Percentiles rank a stretch among this genome's conserved stretches.
Evolutionary conservation across 2,113 vertebrate genomes (phyloP).

Genomic region (Xyrauchen texanus): DNA sequence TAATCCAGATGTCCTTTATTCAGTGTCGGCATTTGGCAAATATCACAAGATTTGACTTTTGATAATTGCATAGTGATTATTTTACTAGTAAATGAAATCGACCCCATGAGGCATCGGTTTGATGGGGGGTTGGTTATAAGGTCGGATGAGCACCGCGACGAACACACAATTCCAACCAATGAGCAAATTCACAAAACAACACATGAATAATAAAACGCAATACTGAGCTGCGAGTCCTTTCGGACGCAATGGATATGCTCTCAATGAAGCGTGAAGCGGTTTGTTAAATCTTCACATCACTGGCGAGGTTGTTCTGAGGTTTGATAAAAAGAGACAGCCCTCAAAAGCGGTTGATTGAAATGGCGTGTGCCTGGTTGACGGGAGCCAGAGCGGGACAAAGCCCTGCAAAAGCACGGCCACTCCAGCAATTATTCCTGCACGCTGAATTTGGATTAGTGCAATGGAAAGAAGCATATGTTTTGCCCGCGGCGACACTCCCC

Average conservation of each 20-base stretch:
- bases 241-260: conserved; percentile 43
- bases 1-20: too few species aligned
- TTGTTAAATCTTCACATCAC: conserved; percentile 79
- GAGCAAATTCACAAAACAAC: conserved; percentile 32
- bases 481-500: conserved; percentile 97
- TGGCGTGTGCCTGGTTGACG: conserved; percentile 99
- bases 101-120: not conserved
- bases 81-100: not conserved
- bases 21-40: not conserved
- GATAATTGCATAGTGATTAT: conserved; percentile 12
- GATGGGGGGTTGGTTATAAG: not conserved
- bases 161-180: conserved; percentile 8
- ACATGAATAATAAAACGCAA: conserved; percentile 18
- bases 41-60: conserved; percentile 23
- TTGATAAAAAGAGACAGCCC: conserved; percentile 89
- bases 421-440: conserved; percentile 99
- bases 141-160: not conserved
- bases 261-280: conserved; percentile 72
- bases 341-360: conserved; percentile 96
- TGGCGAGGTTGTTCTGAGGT: conserved; percentile 77
- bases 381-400: conserved; percentile 99
- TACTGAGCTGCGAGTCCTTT: not conserved
- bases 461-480: conserved; percentile 99
- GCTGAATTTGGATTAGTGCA: conserved; percentile 99
- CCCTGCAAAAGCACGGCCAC: conserved; percentile 95